Evolutionary conservation across 2,797 vertebrate genomes (phyloP).

Genomic region (Labeo calbasu): DNA sequence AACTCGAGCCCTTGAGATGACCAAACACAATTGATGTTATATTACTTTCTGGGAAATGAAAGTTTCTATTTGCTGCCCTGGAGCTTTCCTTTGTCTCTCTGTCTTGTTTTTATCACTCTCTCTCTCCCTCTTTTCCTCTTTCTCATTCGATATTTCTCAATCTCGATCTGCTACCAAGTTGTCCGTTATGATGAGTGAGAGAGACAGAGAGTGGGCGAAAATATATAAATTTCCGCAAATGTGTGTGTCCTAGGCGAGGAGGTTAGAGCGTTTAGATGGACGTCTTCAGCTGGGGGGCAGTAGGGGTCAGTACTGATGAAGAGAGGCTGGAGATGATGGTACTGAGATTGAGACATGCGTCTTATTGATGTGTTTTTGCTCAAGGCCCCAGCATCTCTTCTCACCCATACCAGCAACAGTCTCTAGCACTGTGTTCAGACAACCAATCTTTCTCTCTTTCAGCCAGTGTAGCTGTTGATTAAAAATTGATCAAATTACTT

Average conservation of each 20-base stretch:
- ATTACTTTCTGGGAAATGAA: constrained; percentile 58
- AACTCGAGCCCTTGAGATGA: constrained; percentile 48
- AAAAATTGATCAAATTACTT: not conserved
- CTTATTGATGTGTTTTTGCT: constrained; percentile 58
- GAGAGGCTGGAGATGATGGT: constrained; percentile 50
- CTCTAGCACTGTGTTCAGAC: constrained; percentile 12
- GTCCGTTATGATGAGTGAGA: constrained; percentile 40
- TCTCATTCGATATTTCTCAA: constrained; percentile 39
- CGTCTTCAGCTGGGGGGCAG: constrained; percentile 50
- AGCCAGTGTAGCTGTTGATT: not conserved
- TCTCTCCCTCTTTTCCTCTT: not conserved
- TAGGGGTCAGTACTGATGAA: constrained; percentile 53
- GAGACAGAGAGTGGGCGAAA: constrained; percentile 28
- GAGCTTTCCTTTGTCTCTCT: constrained; percentile 37
- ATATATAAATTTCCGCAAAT: constrained; percentile 52
- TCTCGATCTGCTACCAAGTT: constrained; percentile 15
- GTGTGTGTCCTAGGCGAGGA: constrained; percentile 44
- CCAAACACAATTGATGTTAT: constrained; percentile 55
- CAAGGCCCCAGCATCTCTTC: constrained; percentile 37
- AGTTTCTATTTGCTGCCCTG: constrained; percentile 50
- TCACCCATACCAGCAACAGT: constrained; percentile 20
- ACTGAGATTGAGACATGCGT: constrained; percentile 58
- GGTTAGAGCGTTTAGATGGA: constrained; percentile 45
- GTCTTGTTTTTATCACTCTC: constrained; percentile 30
- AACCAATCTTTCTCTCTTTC: not conserved